phyloP scores from a whole-genome alignment of 2,797 vertebrate species.

The Lindbergichthys nudifrons region DNA sequence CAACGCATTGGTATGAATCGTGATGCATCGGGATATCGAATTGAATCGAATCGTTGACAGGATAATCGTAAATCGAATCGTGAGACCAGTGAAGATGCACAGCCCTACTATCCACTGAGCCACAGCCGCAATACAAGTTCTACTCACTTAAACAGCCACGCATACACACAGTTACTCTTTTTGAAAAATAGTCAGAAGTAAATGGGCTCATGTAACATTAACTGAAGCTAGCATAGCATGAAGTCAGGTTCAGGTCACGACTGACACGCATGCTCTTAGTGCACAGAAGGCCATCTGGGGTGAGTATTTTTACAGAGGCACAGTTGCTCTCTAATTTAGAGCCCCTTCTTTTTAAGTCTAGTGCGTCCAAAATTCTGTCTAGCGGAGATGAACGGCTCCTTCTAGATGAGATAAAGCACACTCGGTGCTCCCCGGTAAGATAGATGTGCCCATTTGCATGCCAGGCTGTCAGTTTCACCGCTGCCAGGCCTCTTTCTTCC shows the following conservation, averaged over 20 bases:
- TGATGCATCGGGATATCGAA: too few relatives aligned
- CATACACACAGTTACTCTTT: background rate
- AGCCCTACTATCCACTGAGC: too few relatives aligned
- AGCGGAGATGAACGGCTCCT: conserved; percentile 72
- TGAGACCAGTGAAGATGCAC: too few relatives aligned
- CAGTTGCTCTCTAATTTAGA: conserved; percentile 63
- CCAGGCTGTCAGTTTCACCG: conserved; percentile 60
- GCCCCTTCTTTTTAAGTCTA: conserved; percentile 47
- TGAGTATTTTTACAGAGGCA: conserved; percentile 51
- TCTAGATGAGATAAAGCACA: conserved; percentile 75
- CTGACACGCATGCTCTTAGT: conserved; percentile 1
- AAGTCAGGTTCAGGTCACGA: conserved; percentile 23
- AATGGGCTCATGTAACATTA: conserved; percentile 3
- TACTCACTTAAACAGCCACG: background rate
- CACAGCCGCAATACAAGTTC: background rate
- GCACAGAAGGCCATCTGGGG: conserved; percentile 35
- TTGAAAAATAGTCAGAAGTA: conserved; percentile 4
- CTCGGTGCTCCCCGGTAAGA: conserved; percentile 74
- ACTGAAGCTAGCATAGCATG: conserved; percentile 1
- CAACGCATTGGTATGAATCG: too few relatives aligned
- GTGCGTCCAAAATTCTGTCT: conserved; percentile 69
- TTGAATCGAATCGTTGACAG: too few relatives aligned
- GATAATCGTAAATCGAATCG: too few relatives aligned
- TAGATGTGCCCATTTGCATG: conserved; percentile 78
- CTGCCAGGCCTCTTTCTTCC: conserved; percentile 46